Percentiles rank a stretch among this genome's conserved stretches.
phyloP scores from a whole-genome alignment of 1,140 invertebrate species.

The Drosophila navojoa region DNA sequence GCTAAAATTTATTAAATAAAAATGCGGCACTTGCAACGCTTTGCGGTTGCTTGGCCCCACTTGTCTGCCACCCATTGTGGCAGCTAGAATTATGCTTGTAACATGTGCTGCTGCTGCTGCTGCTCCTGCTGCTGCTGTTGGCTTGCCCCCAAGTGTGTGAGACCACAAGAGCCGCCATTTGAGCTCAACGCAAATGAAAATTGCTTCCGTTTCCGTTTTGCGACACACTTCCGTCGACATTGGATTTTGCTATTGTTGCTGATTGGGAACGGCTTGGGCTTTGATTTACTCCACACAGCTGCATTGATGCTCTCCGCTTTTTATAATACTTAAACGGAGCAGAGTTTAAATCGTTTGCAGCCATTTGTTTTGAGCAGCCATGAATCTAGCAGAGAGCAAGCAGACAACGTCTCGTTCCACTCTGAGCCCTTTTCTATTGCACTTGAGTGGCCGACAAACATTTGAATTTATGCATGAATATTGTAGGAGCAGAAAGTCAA shows the following conservation, averaged over 20 bases:
- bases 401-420: conserved; percentile 44
- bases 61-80: conserved; percentile 36
- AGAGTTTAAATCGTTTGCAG: conserved; percentile 13
- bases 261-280: conserved; percentile 57
- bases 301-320: conserved; percentile 12
- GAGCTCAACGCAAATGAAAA: conserved; percentile 79
- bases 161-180: conserved; percentile 63
- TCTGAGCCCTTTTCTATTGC: conserved; percentile 30
- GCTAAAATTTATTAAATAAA: conserved; percentile 70
- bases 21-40: conserved; percentile 71
- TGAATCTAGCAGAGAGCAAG: conserved; percentile 68
- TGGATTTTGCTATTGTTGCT: conserved; percentile 66
- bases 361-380: conserved; percentile 29
- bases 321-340: not conserved
- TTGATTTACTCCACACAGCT: conserved; percentile 43
- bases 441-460: conserved; percentile 56
- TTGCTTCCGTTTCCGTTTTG: conserved; percentile 74
- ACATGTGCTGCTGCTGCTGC: conserved; percentile 39
- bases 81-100: conserved; percentile 74
- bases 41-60: conserved; percentile 52
- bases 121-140: not conserved
- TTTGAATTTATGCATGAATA: conserved; percentile 78
- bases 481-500: conserved; percentile 24
- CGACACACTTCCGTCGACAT: conserved; percentile 53
- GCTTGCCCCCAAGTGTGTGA: conserved; percentile 33